phyloP scores from a whole-genome alignment of 2,797 vertebrate genomes.

The Oophaga sylvatica region DNA sequence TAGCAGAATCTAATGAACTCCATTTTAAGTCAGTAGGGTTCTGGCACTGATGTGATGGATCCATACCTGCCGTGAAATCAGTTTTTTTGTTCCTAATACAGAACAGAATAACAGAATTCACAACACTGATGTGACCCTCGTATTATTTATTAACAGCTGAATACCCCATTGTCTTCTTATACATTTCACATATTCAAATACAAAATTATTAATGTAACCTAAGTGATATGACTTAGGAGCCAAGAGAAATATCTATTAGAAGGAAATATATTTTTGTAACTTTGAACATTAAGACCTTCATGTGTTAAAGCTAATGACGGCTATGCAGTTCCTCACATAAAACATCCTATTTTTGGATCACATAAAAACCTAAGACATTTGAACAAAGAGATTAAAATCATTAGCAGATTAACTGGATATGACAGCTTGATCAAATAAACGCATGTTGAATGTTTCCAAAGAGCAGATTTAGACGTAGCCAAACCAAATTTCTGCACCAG shows the following conservation, averaged over 20 bases:
- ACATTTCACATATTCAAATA: not conserved
- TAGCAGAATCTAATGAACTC: too few relatives aligned
- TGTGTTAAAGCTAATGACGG: conserved; percentile 61
- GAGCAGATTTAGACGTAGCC: conserved; percentile 76
- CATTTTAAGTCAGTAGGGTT: too few relatives aligned
- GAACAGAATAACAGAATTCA: too few relatives aligned
- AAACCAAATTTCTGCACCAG: conserved; percentile 82
- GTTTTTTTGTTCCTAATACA: too few relatives aligned
- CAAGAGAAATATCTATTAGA: conserved; percentile 47
- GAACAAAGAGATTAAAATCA: conserved; percentile 85
- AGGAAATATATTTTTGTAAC: conserved; percentile 69
- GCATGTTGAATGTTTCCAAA: conserved; percentile 81
- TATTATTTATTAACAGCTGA: not conserved
- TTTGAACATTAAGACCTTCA: conserved; percentile 78
- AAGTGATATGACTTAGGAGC: conserved; percentile 10
- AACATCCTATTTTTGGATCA: conserved; percentile 74
- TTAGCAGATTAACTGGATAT: conserved; percentile 84
- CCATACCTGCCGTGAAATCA: too few relatives aligned
- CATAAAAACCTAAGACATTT: conserved; percentile 78
- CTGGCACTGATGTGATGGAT: too few relatives aligned
- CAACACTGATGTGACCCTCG: too few relatives aligned
- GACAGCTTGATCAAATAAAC: conserved; percentile 85
- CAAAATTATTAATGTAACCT: conserved; percentile 1
- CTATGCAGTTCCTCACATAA: conserved; percentile 79
- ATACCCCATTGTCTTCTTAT: not conserved